These are phyloP conservation scores for Labeo catla DNA, from an alignment of 2,113 vertebrate genomes.

Conservation along the genomic window DNA sequence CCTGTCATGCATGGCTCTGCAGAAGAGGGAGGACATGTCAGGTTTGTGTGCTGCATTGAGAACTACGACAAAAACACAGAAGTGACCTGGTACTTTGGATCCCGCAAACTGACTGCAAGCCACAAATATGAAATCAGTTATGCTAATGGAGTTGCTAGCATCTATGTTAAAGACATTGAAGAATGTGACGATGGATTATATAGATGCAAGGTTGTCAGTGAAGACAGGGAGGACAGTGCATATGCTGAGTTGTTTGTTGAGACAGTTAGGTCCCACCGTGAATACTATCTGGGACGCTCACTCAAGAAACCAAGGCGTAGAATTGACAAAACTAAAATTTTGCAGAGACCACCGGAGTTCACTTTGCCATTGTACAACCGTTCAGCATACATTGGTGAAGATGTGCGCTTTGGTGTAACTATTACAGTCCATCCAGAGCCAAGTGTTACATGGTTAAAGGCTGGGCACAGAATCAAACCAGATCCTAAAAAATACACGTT, in stretches of 20 bases:
- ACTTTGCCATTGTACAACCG: conserved; percentile 94
- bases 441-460: conserved; percentile 93
- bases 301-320: conserved; percentile 89
- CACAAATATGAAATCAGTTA: conserved; percentile 96
- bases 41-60: conserved; percentile 88
- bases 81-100: conserved; percentile 93
- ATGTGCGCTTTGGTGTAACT: conserved; percentile 95
- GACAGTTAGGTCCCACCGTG: conserved; percentile 88
- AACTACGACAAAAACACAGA: conserved; percentile 91
- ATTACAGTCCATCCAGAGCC: conserved; percentile 98
- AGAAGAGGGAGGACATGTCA: conserved; percentile 91
- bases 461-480: conserved; percentile 92
- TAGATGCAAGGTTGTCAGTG: conserved; percentile 91
- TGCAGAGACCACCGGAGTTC: conserved; percentile 95
- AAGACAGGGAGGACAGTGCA: conserved; percentile 92
- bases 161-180: conserved; percentile 94
- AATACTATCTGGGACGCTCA: conserved; percentile 86
- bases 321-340: conserved; percentile 85
- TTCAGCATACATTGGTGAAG: conserved; percentile 90
- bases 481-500: conserved; percentile 94
- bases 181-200: conserved; percentile 93
- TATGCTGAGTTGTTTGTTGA: conserved; percentile 95
- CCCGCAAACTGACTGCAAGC: conserved; percentile 87
- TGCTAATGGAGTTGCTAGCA: conserved; percentile 88
- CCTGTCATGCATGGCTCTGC: conserved; percentile 88